Conservation (phyloP, 2,888 invertebrate species). For the Argynnis bischoffii region DNA sequence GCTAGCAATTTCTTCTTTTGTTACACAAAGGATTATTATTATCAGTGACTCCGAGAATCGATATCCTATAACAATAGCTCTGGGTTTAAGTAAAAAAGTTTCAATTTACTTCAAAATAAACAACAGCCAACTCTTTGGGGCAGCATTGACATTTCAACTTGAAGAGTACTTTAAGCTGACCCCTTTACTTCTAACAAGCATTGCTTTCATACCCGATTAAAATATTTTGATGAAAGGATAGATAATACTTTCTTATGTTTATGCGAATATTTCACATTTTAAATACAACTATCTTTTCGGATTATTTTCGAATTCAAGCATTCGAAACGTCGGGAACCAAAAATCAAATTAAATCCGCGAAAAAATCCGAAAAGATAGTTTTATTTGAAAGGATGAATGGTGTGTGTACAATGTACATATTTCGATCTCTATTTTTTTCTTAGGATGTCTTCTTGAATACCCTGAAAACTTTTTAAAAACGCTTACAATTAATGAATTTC, state of each 20-base stretch:
- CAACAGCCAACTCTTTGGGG: slow-evolving; percentile 42
- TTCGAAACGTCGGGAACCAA: too few species aligned
- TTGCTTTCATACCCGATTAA: slow-evolving; percentile 22
- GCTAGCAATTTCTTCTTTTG: not conserved
- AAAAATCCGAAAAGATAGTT: not conserved
- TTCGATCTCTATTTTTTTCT: too few species aligned
- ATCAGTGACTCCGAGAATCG: not conserved
- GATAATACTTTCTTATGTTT: not conserved
- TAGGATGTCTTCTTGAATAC: too few species aligned
- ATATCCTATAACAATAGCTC: not conserved
- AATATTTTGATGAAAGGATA: slow-evolving; percentile 11
- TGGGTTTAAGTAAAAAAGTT: not conserved
- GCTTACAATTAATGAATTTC: too few species aligned
- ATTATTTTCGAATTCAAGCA: too few species aligned
- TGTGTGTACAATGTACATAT: too few species aligned
- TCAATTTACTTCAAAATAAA: slow-evolving; percentile 1
- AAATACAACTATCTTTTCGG: too few species aligned
- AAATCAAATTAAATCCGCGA: too few species aligned
- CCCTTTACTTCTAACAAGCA: slow-evolving; percentile 21
- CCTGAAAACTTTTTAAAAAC: too few species aligned
- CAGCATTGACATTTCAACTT: slow-evolving; percentile 43
- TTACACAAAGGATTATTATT: slow-evolving; percentile 10
- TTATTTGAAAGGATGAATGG: not conserved
- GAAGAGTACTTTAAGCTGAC: slow-evolving; percentile 32
- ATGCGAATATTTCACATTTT: not conserved